Conservation (phyloP, 2,113 vertebrate species). For the Leptosomus discolor region DNA sequence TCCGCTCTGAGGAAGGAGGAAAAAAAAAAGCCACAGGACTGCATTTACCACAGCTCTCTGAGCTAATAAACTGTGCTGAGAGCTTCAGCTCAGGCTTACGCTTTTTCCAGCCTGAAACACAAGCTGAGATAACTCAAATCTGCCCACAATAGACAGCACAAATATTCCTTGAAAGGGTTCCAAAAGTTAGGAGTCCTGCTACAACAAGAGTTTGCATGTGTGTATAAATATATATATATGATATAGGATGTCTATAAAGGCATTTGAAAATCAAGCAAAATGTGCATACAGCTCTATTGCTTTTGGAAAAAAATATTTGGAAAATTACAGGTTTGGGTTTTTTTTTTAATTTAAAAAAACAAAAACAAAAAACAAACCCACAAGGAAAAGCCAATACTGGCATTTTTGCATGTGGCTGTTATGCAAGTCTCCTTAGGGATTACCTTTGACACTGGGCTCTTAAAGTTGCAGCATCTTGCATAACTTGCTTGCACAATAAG, state of each 20-base stretch:
- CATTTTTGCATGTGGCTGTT: constrained; percentile 11
- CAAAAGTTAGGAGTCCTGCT: neutral
- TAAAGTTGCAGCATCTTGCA: constrained; percentile 3
- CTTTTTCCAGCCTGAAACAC: neutral
- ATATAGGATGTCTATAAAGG: neutral
- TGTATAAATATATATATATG: neutral
- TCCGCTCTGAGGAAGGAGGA: neutral
- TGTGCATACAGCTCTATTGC: neutral
- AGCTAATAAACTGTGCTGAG: constrained; percentile 3
- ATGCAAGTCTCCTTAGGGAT: neutral
- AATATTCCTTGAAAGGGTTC: neutral
- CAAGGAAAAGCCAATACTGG: neutral
- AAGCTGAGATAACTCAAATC: neutral
- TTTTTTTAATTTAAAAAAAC: neutral
- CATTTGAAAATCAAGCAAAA: neutral
- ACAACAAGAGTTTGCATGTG: neutral
- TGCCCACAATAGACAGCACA: neutral
- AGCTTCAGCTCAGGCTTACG: neutral
- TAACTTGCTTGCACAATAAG: constrained; percentile 6
- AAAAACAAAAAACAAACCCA: neutral
- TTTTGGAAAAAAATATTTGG: neutral
- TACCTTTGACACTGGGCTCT: constrained; percentile 8
- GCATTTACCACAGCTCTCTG: constrained; percentile 10
- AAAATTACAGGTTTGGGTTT: neutral
- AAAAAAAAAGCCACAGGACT: neutral